A percentile compares a stretch with the other conserved stretches of the same genome.
Evolutionary conservation across 1,140 invertebrate genomes (phyloP).

Genomic region (Cheumatopsyche charites): DNA sequence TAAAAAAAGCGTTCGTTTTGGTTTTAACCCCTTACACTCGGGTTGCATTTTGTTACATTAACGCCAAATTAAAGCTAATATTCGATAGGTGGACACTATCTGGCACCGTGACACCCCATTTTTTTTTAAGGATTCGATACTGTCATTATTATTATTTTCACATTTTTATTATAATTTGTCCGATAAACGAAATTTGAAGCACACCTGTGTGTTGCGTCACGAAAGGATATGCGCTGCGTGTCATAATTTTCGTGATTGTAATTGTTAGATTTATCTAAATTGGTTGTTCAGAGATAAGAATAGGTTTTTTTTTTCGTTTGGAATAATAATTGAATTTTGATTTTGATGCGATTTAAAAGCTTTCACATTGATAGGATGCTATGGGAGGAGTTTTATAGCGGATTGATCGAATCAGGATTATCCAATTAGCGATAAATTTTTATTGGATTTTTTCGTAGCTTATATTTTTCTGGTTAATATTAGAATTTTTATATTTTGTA

Average conservation of each 20-base stretch:
- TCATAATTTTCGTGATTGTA: background rate
- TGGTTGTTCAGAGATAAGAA: no score
- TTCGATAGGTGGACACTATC: background rate
- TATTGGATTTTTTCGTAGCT: no score
- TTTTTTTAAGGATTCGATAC: background rate
- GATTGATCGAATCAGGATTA: no score
- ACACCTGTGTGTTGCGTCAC: slow-evolving; percentile 10
- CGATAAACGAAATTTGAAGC: slow-evolving; percentile 12
- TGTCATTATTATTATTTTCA: slow-evolving; percentile 6
- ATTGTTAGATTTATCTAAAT: no score
- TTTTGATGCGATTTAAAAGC: no score
- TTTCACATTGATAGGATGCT: no score
- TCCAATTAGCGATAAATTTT: no score
- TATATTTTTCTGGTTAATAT: no score
- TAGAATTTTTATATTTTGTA: no score
- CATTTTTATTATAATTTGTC: background rate
- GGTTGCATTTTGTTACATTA: background rate
- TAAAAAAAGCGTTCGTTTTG: background rate
- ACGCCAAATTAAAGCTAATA: background rate
- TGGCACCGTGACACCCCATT: background rate
- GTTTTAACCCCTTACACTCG: background rate
- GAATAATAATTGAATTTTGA: no score
- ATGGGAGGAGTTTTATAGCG: no score
- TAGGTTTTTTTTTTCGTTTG: no score
- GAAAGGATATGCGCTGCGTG: slow-evolving; percentile 17